phyloP scores from a whole-genome alignment of 2,113 vertebrate species.

The Varanus komodoensis region DNA sequence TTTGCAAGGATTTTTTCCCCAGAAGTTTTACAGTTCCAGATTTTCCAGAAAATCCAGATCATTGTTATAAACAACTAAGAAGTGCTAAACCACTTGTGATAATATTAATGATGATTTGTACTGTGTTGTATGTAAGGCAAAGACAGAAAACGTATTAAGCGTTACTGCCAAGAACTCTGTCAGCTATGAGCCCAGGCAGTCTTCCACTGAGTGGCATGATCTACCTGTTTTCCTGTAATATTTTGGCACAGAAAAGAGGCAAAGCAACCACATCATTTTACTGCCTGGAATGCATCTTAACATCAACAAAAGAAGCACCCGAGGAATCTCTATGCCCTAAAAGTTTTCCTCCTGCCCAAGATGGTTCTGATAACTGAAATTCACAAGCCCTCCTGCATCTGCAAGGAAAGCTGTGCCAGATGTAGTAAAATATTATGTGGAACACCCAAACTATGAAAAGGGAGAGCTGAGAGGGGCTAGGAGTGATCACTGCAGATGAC shows the following conservation, averaged over 20 bases:
- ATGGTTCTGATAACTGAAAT: not conserved
- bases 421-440: too few species aligned
- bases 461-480: not conserved
- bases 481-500: not conserved
- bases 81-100: not conserved
- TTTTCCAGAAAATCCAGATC: too few species aligned
- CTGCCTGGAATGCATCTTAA: not conserved
- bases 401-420: not conserved
- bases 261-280: not conserved
- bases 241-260: not conserved
- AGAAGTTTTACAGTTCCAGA: too few species aligned
- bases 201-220: not conserved
- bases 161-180: not conserved
- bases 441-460: not conserved
- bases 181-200: not conserved
- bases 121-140: not conserved
- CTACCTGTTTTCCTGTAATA: not conserved
- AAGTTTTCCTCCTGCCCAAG: not conserved
- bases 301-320: not conserved
- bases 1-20: too few species aligned
- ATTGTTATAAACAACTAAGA: too few species aligned
- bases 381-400: not conserved
- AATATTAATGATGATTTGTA: not conserved
- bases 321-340: too few species aligned
- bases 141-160: not conserved